Evolutionary conservation across 1,140 invertebrate species (phyloP), one percentile per base, ranked within the genome.

Genomic region (Drosophila sucinea): DNA sequence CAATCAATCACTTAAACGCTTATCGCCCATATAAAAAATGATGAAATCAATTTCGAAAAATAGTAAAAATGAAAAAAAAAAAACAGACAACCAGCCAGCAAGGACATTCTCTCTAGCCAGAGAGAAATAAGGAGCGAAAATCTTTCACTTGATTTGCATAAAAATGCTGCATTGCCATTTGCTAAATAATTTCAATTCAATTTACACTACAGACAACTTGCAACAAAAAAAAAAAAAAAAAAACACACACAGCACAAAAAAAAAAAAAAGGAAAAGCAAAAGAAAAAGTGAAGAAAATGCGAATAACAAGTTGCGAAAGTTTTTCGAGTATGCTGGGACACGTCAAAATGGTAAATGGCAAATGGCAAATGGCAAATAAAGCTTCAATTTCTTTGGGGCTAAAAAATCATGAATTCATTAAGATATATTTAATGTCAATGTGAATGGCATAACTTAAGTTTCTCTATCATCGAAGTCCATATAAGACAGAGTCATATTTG

Each of bases 141-240:
- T 76, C 73, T 80, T 68, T 76, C 61, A 63, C 35, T 60, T 61
- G 68, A 79, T 81, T 81, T 80, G 72, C 77, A 81, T 81, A 81
- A 76, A 80, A 75, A 68, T 30, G 67, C 51, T 63, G 33, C 69
- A 57, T 47, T 32, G 61, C 60, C 71, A 67, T 67, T 80, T 81
- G 67, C 67, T 74, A 74, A 77, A 81, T 81, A 81, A 74, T 81
- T 82, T 65, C 67, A 81, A 81, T 82, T 82, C 74, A 70, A 74
- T 82, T 81, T 82, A 56, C 70, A 32, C 44, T 51, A 51, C 44
- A 56, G 33, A 33, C 68, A 73, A 70, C 38, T 69, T 77, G 64
- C 63, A 65, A 40, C 41, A 60, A 55, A 41, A 30, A 38, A 41
- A 38, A 44, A 8, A 62, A 11, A 32, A n/a, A 33, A 41, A 61